A percentile compares a stretch with the other conserved stretches of the same genome.
phyloP scores from a whole-genome alignment of 2,113 vertebrate species.

The Solenodon paradoxus region DNA sequence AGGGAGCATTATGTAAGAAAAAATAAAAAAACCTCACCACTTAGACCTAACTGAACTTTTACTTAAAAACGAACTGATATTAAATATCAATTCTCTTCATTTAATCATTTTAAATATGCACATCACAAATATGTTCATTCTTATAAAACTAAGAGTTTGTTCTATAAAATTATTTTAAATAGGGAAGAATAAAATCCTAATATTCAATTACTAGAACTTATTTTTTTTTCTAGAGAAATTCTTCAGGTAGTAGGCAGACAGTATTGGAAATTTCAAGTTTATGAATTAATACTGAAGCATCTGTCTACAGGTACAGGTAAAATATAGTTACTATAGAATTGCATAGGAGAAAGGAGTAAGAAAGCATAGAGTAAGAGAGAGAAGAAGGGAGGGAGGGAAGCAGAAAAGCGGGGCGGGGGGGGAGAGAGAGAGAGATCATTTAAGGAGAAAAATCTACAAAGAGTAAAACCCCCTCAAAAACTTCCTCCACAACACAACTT shows the following conservation, averaged over 20 bases:
- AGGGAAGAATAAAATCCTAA: not conserved
- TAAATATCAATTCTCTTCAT: not conserved
- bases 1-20: not conserved
- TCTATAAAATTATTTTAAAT: not conserved
- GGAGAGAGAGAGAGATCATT: not conserved
- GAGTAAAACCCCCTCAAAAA: not conserved
- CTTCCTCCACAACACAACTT: not conserved
- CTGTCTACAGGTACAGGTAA: not conserved
- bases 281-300: not conserved
- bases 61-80: slow-evolving; percentile 43
- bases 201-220: not conserved
- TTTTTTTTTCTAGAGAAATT: not conserved
- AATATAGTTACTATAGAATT: not conserved
- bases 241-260: not conserved
- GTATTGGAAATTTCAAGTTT: slow-evolving; percentile 14
- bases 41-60: slow-evolving; percentile 17
- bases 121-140: not conserved
- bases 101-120: not conserved
- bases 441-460: not conserved
- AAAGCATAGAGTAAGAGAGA: too few species aligned
- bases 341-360: too few species aligned
- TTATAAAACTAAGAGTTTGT: not conserved
- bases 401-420: too few species aligned
- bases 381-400: too few species aligned
- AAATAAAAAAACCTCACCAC: not conserved